Evolutionary conservation across 2,113 vertebrate species (phyloP), one percentile per base, ranked within the genome.

Genomic region (Paedocypris sp.): DNA sequence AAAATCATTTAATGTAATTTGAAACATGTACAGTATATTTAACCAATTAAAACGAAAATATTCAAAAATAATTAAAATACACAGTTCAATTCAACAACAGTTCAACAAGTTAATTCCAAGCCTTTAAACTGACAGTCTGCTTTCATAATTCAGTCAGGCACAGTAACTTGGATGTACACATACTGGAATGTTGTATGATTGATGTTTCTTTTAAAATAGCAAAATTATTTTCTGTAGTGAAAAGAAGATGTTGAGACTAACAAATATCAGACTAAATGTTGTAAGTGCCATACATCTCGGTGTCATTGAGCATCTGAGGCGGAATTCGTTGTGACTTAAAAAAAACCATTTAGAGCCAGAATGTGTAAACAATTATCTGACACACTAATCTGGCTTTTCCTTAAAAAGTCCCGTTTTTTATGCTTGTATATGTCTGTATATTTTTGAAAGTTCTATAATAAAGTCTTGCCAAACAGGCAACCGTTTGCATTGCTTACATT

Each of bases 321-420:
- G 42, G 18, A 43, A 58, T 43, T 18, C 39, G 4, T 36, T 50
- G 32, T 7, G 18, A 45, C 54, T 64, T 38, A 41, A 53, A 64
- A 54, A 41, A 41, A 54, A 53, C 53, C 46, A 46, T 54, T 64
- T 64, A 5, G 22, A 64, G 41, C 7, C 23, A 15, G 61, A 10
- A 19, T 47, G 20, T 43, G 26, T 45, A 64, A 43, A 54, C 50
- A 42, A n/a, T 32, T n/a, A 54, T 29, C 50, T 45, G 36, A 32
- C 49, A 32, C 35, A 19, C 20, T 18, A 31, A 51, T 11, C 15
- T 26, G 19, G 36, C n/a, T 49, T 62, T 53, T 53, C 18, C 43
- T 43, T 23, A 32, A 15, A 6, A 6, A 23, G 38, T 15, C 28
- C 33, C 10, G 26, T 31, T 42, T 8, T 42, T 13, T 2, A 7